Evolutionary conservation across 2,113 vertebrate genomes (phyloP).

Genomic region (Dissostichus mawsoni): DNA sequence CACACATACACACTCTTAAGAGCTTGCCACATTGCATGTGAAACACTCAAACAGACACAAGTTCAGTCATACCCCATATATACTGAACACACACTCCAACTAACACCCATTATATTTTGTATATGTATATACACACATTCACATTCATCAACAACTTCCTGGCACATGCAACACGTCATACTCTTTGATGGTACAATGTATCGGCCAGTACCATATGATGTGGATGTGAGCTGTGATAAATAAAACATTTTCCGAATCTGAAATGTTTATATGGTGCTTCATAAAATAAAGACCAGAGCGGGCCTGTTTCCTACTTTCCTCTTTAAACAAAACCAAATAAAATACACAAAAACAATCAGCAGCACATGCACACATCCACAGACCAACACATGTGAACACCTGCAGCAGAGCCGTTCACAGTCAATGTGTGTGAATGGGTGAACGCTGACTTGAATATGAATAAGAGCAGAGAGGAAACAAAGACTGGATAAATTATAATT

Average conservation of each 20-base stretch:
- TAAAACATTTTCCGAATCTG: constrained; percentile 76
- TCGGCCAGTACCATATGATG: constrained; percentile 68
- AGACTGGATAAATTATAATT: too few relatives aligned
- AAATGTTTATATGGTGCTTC: constrained; percentile 79
- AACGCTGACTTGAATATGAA: too few relatives aligned
- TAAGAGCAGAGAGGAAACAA: too few relatives aligned
- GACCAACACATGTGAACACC: constrained; percentile 20
- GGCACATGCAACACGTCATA: constrained; percentile 26
- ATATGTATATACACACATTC: constrained; percentile 36
- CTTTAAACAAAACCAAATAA: constrained; percentile 66
- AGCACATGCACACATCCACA: constrained; percentile 20
- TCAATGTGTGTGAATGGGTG: too few relatives aligned
- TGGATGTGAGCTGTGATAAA: constrained; percentile 82
- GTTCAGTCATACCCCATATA: not conserved
- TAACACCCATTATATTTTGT: constrained; percentile 21
- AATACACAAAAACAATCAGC: constrained; percentile 72
- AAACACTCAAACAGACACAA: constrained; percentile 34
- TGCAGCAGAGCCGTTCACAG: constrained; percentile 1
- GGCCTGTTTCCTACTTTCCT: constrained; percentile 57
- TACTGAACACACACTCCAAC: constrained; percentile 17
- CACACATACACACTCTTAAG: constrained; percentile 52
- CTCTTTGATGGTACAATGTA: constrained; percentile 80
- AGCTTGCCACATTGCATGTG: constrained; percentile 65
- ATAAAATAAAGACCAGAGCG: constrained; percentile 66
- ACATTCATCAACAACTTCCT: constrained; percentile 45